A percentile compares a stretch with the other conserved stretches of the same genome.
Conservation (phyloP, 2,888 invertebrate genomes). For the Drosophila setosimentum region DNA sequence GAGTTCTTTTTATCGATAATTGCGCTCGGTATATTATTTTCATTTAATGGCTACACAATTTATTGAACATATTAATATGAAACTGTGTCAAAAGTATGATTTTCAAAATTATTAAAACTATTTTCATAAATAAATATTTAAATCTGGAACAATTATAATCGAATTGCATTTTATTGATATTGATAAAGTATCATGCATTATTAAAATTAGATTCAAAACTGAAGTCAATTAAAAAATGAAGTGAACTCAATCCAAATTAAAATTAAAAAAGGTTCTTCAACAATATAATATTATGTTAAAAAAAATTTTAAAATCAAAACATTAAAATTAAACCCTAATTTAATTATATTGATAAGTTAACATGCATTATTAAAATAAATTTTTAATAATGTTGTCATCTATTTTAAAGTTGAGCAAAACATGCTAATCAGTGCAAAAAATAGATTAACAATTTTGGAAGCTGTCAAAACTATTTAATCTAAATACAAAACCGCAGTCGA, state of each 20-base stretch:
- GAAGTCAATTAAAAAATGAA: not conserved
- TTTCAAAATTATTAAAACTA: not conserved
- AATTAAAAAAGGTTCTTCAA: not conserved
- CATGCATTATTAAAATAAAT: not conserved
- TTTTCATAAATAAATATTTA: not conserved
- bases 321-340: too few relatives aligned
- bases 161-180: not conserved
- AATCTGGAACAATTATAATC: not conserved
- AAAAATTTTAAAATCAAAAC: not conserved
- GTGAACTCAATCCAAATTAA: not conserved
- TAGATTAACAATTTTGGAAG: conserved; percentile 61
- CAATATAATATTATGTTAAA: not conserved
- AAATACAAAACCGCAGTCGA: conserved; percentile 64
- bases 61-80: not conserved
- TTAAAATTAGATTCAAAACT: not conserved
- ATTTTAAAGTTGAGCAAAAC: conserved; percentile 15
- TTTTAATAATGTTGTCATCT: conserved; percentile 12
- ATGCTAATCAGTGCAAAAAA: conserved; percentile 29
- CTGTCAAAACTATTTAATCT: conserved; percentile 80
- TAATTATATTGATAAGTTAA: not conserved
- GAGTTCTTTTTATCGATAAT: conserved; percentile 61
- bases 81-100: not conserved
- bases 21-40: conserved; percentile 42
- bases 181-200: not conserved
- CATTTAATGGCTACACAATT: not conserved